phyloP scores from a whole-genome alignment of 2,797 vertebrate genomes.

The Rousettus madagascariensis region DNA sequence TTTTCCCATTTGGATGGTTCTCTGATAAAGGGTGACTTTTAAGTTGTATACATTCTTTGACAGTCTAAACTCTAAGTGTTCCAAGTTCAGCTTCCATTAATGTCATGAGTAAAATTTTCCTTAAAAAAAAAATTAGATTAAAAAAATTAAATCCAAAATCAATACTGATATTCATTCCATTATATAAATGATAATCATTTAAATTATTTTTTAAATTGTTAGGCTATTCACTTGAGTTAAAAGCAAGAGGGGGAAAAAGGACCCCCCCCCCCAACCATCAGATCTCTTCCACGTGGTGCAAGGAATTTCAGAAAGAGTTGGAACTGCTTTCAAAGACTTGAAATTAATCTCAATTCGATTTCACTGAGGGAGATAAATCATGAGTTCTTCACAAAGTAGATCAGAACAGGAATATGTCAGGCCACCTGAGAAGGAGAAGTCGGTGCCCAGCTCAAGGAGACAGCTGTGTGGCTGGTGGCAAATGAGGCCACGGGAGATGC shows the following conservation, averaged over 20 bases:
- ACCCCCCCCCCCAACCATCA: too few relatives aligned
- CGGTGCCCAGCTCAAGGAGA: not conserved
- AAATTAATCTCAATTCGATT: not conserved
- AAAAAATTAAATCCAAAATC: not conserved
- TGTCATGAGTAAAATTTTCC: not conserved
- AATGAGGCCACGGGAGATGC: not conserved
- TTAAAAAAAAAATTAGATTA: not conserved
- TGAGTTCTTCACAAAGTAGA: not conserved
- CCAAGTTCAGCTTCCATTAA: not conserved
- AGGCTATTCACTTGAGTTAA: not conserved
- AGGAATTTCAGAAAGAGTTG: not conserved
- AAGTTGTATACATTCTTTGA: not conserved
- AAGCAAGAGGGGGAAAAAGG: not conserved
- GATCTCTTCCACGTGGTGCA: not conserved
- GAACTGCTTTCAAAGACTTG: not conserved
- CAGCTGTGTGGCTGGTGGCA: rapidly evolving
- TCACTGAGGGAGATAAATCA: not conserved
- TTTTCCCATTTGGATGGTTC: too few relatives aligned
- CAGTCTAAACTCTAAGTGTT: not conserved
- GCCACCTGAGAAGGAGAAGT: not conserved
- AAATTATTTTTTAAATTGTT: not conserved
- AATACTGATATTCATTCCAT: not conserved
- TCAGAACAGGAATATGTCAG: not conserved
- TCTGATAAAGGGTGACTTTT: not conserved
- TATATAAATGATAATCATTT: not conserved